Percentiles rank a stretch among this genome's conserved stretches.
Conservation (phyloP, 2,797 vertebrate species). For the Clarias pachynema region DNA sequence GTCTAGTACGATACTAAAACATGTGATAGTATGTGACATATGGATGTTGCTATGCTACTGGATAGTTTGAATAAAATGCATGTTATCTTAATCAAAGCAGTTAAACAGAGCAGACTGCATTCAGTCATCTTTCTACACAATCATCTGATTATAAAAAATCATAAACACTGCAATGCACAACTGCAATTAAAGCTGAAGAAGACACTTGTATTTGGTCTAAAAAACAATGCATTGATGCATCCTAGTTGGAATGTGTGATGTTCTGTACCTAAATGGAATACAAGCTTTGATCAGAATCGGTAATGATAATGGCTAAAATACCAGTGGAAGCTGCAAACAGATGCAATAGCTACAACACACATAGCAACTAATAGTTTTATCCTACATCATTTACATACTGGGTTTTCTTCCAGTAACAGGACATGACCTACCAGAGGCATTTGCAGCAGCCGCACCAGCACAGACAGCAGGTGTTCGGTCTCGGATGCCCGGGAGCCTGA, state of each 20-base stretch:
- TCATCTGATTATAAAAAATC: neutral
- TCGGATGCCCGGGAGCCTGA: constrained; percentile 89
- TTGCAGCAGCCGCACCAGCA: constrained; percentile 99
- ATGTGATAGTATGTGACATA: neutral
- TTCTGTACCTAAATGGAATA: neutral
- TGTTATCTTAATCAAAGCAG: neutral
- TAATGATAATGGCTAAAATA: neutral
- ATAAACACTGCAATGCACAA: neutral
- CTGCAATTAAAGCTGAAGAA: neutral
- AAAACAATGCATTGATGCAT: neutral
- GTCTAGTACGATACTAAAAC: neutral
- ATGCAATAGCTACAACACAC: neutral
- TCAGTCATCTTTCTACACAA: neutral
- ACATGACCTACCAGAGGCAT: constrained; percentile 91
- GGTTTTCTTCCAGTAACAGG: constrained; percentile 16
- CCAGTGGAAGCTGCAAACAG: neutral
- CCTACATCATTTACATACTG: neutral
- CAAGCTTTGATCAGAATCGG: neutral
- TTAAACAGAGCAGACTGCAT: neutral
- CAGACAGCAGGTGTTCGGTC: constrained; percentile 97
- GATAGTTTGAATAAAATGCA: neutral
- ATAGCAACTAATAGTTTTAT: neutral
- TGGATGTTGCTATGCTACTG: neutral
- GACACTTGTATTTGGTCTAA: neutral
- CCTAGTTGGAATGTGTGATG: neutral